These are phyloP conservation scores for Melanotus villosus DNA, from an alignment of 2,888 invertebrate species.

Conservation along the genomic window DNA sequence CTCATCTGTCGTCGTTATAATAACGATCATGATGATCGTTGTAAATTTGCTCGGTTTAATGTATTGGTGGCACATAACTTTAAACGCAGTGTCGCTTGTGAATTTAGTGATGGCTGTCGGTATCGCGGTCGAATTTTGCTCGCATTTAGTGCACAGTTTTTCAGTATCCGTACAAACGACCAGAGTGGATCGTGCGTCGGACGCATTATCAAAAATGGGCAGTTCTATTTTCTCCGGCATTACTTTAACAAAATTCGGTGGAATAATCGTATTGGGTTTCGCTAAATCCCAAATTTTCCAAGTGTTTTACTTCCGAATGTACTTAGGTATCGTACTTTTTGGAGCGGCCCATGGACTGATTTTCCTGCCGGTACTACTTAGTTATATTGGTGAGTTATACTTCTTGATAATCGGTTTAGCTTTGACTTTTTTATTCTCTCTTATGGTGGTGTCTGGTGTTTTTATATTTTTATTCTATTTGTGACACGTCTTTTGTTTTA, in stretches of 20 bases:
- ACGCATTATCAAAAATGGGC: slow-evolving; percentile 87
- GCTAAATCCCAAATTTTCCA: slow-evolving; percentile 98
- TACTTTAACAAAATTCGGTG: slow-evolving; percentile 97
- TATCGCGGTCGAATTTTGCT: slow-evolving; percentile 98
- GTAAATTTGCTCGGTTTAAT: slow-evolving; percentile 94
- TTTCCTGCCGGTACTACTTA: slow-evolving; percentile 96
- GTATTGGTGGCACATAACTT: slow-evolving; percentile 96
- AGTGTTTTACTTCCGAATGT: slow-evolving; percentile 71
- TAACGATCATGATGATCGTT: slow-evolving; percentile 95
- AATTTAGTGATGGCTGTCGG: slow-evolving; percentile 99
- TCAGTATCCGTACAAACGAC: slow-evolving; percentile 82
- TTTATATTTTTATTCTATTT: slow-evolving; percentile 39
- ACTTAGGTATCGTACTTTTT: slow-evolving; percentile 95
- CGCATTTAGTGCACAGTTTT: slow-evolving; percentile 96
- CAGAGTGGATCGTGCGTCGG: slow-evolving; percentile 83
- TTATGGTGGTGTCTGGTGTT: slow-evolving; percentile 42
- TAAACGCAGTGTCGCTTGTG: slow-evolving; percentile 97
- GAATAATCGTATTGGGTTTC: slow-evolving; percentile 96
- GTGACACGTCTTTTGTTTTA: slow-evolving; percentile 11
- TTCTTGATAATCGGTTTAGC: slow-evolving; percentile 43
- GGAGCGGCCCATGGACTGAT: slow-evolving; percentile 98
- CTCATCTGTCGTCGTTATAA: slow-evolving; percentile 89
- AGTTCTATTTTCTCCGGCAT: slow-evolving; percentile 97
- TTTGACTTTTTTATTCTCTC: slow-evolving; percentile 36
- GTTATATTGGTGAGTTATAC: slow-evolving; percentile 89